Evolutionary conservation across 2,888 invertebrate genomes (phyloP), one percentile per base, ranked within the genome.

Genomic region (Noctua pronuba): DNA sequence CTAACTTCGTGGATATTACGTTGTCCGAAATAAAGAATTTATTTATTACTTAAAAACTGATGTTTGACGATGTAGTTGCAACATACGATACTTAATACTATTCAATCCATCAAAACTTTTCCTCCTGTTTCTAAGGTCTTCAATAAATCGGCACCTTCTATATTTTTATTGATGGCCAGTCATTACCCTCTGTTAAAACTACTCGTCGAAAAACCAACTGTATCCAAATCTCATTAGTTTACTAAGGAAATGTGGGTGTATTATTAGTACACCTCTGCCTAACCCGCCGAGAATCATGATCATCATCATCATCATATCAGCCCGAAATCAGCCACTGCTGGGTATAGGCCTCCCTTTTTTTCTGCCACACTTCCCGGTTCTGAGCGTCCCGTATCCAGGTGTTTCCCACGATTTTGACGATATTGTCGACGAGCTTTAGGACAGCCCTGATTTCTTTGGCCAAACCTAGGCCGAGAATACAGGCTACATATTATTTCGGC

Each of bases 221-320:
- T 13, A n/a, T 5, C 13, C 5, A 55, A 55, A 55, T 13, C 55
- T 55, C 11, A 55, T 55, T 55, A 24, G 24, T 24, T 55, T 16
- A 58, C 58, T 58, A 28, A 3, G n/a, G 55, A 58, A n/a, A 28
- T 52, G 52, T 52, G 3, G 24, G 24, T 8, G 52, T 10, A 52
- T 10, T 52, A 46, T 46, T 16, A 0, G 13, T 13, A 16, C 13
- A 13, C 28, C 28, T 13, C 55, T 58, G 55, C 28, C 16, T 28
- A 58, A 16, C 4, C 3, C 18, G 1, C 8, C 8, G 18, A 0
- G 2, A 5, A n/a, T n/a, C n/a, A n/a, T n/a, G n/a, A n/a, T n/a
- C n/a, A n/a, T n/a, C n/a, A n/a, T n/a, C n/a, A n/a, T n/a, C n/a
- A n/a, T n/a, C n/a, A n/a, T n/a, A n/a, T n/a, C n/a, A n/a, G n/a